Conservation (phyloP, 23 tunicate genomes). For the Botrylloides violaceus region DNA sequence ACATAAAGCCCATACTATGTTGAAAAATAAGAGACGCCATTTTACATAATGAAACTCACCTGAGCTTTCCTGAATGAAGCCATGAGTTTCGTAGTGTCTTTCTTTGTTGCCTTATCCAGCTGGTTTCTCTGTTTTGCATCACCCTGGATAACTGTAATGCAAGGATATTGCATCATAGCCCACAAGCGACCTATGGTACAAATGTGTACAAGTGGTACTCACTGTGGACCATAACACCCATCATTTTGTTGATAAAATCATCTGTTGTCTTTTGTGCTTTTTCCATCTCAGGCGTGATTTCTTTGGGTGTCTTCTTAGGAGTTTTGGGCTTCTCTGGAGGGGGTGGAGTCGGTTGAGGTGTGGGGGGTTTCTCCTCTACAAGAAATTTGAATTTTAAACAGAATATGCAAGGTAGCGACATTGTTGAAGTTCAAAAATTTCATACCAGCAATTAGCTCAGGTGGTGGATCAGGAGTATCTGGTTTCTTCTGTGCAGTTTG, state of each 20-base stretch:
- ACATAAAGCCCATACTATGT: too few relatives aligned
- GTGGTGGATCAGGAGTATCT: too few relatives aligned
- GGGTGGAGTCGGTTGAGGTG: slow-evolving; percentile 8
- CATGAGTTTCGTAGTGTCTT: slow-evolving; percentile 5
- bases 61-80: slow-evolving; percentile 13
- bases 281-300: not conserved
- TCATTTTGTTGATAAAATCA: slow-evolving; percentile 13
- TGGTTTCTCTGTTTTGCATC: not conserved
- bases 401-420: too few relatives aligned
- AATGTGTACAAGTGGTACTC: too few relatives aligned
- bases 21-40: too few relatives aligned
- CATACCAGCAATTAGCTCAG: too few relatives aligned
- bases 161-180: not conserved
- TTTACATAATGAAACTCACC: too few relatives aligned
- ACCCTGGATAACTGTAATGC: slow-evolving; percentile 13
- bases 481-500: too few relatives aligned
- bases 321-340: not conserved
- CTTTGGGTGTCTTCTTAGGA: not conserved
- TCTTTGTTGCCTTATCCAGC: slow-evolving; percentile 6
- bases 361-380: slow-evolving; percentile 7
- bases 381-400: too few relatives aligned
- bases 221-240: not conserved
- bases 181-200: too few relatives aligned
- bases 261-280: slow-evolving; percentile 9
- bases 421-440: too few relatives aligned